A percentile compares a stretch with the other conserved stretches of the same genome.
Conservation (phyloP, 2,113 vertebrate species). For the Corythornis cristatus region DNA sequence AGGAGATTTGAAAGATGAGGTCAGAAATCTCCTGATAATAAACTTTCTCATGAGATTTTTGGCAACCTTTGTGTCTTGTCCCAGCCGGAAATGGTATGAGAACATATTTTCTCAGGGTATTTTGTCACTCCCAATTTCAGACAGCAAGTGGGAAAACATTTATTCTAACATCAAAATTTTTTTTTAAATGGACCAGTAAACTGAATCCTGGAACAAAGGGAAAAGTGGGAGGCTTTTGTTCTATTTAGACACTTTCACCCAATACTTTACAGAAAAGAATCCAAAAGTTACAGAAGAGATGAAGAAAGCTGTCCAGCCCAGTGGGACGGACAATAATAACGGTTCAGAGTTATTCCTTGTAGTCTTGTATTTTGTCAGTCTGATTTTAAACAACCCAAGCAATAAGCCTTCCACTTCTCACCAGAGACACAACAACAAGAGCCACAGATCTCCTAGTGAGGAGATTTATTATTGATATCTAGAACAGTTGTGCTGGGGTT, state of each 20-base stretch:
- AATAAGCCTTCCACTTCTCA: background rate
- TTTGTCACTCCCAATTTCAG: conserved; percentile 28
- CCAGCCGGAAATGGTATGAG: conserved; percentile 40
- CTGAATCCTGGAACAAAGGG: background rate
- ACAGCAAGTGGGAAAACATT: conserved; percentile 31
- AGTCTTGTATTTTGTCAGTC: background rate
- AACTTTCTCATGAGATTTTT: conserved; percentile 40
- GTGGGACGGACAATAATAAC: no score
- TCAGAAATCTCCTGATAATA: conserved; percentile 20
- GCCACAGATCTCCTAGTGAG: background rate
- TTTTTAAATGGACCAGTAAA: background rate
- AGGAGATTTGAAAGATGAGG: background rate
- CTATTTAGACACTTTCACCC: background rate
- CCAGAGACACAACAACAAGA: background rate
- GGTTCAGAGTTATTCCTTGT: background rate
- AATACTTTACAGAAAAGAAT: background rate
- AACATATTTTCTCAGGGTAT: background rate
- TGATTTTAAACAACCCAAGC: background rate
- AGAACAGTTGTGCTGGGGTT: background rate
- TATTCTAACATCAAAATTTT: background rate
- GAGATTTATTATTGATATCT: background rate
- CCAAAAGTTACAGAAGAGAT: background rate
- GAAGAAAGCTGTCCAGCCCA: background rate
- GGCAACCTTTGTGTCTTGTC: conserved; percentile 3
- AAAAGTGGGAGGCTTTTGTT: background rate